Evolutionary conservation across 2,797 vertebrate genomes (phyloP), one percentile per base, ranked within the genome.

Genomic region (Scomberomorus guttatus): DNA sequence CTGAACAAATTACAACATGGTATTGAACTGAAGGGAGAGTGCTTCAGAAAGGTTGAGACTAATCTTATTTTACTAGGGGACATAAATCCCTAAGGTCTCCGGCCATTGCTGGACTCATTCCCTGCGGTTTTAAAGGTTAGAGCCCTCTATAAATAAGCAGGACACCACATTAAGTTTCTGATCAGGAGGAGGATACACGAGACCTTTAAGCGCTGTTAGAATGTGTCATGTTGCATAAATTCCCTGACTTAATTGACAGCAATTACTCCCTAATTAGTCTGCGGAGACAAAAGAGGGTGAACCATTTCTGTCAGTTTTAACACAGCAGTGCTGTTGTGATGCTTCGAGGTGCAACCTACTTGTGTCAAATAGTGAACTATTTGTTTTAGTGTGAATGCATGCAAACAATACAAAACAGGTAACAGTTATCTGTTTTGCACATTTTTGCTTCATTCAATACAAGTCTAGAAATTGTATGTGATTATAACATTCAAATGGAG

Each of bases 211-310:
- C 69, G 13, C 84, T 32, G 80, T 82, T 61, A 60, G 80, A 89
- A 89, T 52, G 87, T 89, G 91, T 92, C 91, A 89, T 77, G 89
- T 89, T 83, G 88, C 87, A 90, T 90, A 87, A 89, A 93, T 90
- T 86, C 81, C 72, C 65, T 0, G 62, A 78, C 74, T 87, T 91
- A 91, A 92, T 87, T 93, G 91, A 93, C 87, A 88, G 81, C 72
- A 76, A 93, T 93, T 89, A 91, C 83, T 87, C 76, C 74, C 57
- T 92, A 91, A 93, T 94, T 93, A 93, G 88, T 87, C 88, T 81
- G 79, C 20, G 0, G 89, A 89, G 92, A 90, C 87, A 88, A 89
- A 85, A 48, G 79, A 78, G 75, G 87, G 72, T 86, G 90, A 91
- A 87, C 82, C 86, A 86, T 74, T 90, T 85, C 88, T 91, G 86